A percentile compares a stretch with the other conserved stretches of the same genome.
phyloP scores from a whole-genome alignment of 2,113 vertebrate genomes.

The Cyphomyrus discorhynchus region DNA sequence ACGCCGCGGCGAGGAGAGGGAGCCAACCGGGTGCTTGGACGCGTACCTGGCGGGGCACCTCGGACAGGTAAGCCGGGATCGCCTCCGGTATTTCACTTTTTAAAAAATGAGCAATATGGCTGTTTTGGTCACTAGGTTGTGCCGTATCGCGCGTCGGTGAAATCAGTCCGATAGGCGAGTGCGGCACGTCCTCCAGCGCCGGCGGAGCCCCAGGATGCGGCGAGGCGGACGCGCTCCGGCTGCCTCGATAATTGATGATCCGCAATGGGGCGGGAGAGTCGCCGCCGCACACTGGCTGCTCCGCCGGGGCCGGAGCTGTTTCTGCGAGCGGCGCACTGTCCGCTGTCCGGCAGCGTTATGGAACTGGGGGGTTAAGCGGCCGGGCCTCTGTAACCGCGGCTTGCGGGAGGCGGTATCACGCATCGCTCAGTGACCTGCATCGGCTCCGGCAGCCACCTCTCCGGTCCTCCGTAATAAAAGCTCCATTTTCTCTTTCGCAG shows the following conservation, averaged over 20 bases:
- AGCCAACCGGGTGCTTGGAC: constrained; percentile 15
- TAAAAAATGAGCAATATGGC: neutral
- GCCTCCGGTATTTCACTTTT: constrained; percentile 8
- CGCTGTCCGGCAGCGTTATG: neutral
- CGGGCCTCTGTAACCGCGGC: neutral
- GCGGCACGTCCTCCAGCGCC: neutral
- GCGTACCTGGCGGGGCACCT: constrained; percentile 25
- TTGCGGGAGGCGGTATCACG: neutral
- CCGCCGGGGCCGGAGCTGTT: neutral
- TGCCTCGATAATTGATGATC: constrained; percentile 48
- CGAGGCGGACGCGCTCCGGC: constrained; percentile 21
- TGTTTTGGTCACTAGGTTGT: neutral
- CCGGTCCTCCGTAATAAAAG: neutral
- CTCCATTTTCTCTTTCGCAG: constrained; percentile 1
- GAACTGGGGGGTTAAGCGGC: neutral
- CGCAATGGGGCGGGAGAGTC: neutral
- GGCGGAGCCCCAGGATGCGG: neutral
- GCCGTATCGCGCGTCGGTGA: neutral
- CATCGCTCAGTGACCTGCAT: neutral
- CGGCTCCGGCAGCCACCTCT: neutral
- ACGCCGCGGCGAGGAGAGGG: neutral
- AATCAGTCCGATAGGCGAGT: neutral
- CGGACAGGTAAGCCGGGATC: constrained; percentile 43
- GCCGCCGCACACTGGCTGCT: neutral
- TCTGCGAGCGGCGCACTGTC: neutral